Evolutionary conservation across 1,140 invertebrate species (phyloP), one percentile per base, ranked within the genome.

Genomic region (Ostrea edulis): DNA sequence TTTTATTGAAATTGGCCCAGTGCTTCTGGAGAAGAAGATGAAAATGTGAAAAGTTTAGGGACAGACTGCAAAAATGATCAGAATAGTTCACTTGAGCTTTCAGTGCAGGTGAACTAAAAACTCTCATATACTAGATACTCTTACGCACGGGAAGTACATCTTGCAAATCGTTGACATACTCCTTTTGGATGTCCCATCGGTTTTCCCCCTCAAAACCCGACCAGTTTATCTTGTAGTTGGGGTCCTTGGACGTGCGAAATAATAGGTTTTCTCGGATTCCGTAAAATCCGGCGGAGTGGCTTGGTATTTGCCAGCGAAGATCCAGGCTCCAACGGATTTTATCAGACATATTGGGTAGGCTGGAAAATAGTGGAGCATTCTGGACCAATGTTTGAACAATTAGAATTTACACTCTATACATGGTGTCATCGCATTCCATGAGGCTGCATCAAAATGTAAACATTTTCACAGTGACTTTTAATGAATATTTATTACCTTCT

Each of bases 321-420:
- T 95, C 94, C 8, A 95, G 86, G 82, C 92, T 93, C 94, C 94
- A 95, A n/a, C 94, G 92, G 54, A 95, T 92, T 20, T 92, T 88
- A 29, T 93, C 89, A 8, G 94, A 94, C 8, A 90, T 62, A 88
- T 94, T 94, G 35, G 92, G 91, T 29, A 95, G 85, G 84, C 94
- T 94, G 82, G 8, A 87, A 77, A 25, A 62, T 17, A 62, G 17
- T 20, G 2, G 17, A 44, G 5, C 35, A 44, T 44, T 44, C 35
- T 44, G 1, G 35, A 44, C 35, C 35, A 44, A 5, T 44, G 5
- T 44, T 44, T 44, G 35, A 44, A 44, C 1, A 44, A 2, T 44
- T 5, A 44, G 35, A 44, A 44, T 44, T 44, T 44, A 44, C 35
- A 44, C 35, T 44, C 35, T 44, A 1, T 44, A 5, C 35, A 44